Conservation (phyloP, 2,888 invertebrate species). For the Polyommatus iphigenia region DNA sequence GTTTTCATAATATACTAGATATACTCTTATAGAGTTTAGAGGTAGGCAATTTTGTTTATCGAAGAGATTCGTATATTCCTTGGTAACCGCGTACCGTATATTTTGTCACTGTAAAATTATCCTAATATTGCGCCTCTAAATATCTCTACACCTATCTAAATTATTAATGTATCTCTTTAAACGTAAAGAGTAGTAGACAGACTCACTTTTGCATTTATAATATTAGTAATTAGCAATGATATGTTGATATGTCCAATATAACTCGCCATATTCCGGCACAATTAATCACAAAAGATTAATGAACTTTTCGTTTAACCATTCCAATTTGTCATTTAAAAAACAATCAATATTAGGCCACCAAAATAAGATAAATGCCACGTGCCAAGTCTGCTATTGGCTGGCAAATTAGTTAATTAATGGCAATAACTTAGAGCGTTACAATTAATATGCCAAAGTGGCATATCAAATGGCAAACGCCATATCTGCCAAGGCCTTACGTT, state of each 20-base stretch:
- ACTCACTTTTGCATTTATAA: neutral
- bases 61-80: no score
- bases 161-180: no score
- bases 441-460: neutral
- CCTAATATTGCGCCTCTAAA: no score
- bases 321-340: constrained; percentile 1
- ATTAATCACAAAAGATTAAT: constrained; percentile 6
- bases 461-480: constrained; percentile 26
- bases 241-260: neutral
- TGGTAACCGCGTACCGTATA: no score
- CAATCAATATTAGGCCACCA: neutral
- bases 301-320: neutral
- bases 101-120: no score
- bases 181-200: no score
- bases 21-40: no score
- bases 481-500: constrained; percentile 44
- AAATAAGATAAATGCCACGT: neutral
- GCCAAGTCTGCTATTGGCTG: neutral
- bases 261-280: neutral
- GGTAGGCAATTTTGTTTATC: no score
- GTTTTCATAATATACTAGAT: no score
- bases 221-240: neutral
- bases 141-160: no score
- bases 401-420: neutral
- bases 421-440: neutral